These are phyloP conservation scores for Basileuterus tristriatus DNA, from an alignment of 2,797 vertebrate species.

Conservation along the genomic window DNA sequence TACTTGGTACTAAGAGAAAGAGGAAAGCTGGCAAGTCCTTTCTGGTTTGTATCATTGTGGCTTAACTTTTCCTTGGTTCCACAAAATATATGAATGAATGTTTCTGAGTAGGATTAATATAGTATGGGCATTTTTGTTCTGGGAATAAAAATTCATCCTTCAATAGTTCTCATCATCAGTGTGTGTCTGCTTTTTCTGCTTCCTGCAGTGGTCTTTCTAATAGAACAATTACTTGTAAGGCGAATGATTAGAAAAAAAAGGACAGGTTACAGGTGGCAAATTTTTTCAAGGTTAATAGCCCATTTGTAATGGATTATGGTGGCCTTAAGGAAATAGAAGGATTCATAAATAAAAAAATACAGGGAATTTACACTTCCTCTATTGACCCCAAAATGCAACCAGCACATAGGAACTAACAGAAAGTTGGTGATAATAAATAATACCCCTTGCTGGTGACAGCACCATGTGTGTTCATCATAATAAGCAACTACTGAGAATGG, in stretches of 20 bases:
- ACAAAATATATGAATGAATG: not conserved
- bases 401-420: not conserved
- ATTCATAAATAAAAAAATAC: not conserved
- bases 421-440: constrained; percentile 1
- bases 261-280: not conserved
- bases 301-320: not conserved
- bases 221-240: not conserved
- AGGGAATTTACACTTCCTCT: not conserved
- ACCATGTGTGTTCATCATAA: not conserved
- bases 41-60: not conserved
- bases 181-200: not conserved
- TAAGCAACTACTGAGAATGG: not conserved
- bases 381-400: constrained; percentile 5
- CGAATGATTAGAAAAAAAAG: not conserved
- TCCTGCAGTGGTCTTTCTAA: not conserved
- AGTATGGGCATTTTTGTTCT: not conserved
- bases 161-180: accelerated
- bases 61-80: not conserved
- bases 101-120: not conserved
- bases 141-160: not conserved
- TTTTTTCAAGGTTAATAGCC: not conserved
- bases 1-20: not conserved
- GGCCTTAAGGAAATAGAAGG: not conserved
- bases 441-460: not conserved
- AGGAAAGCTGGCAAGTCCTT: not conserved